phyloP scores from a whole-genome alignment of 2,888 invertebrate species.

The Lepeophtheirus nordmannii region DNA sequence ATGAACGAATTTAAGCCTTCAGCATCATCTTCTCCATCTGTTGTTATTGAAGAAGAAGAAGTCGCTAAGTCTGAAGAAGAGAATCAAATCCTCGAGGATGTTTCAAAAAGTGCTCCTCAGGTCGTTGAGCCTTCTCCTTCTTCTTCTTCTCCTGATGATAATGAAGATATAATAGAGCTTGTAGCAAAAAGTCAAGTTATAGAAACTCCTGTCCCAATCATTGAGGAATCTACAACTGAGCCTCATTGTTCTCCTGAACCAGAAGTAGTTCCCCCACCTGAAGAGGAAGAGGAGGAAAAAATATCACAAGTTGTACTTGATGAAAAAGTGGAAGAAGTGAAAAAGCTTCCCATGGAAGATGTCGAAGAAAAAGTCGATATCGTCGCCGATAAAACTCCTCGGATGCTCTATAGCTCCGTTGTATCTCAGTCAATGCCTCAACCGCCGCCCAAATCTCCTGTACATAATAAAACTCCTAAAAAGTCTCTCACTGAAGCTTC shows the following conservation, averaged over 20 bases:
- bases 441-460: neutral
- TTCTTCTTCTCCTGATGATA: neutral
- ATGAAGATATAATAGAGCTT: neutral
- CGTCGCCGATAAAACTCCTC: neutral
- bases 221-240: neutral
- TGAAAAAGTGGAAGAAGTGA: neutral
- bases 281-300: too few species aligned
- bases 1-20: neutral
- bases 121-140: neutral
- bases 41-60: neutral
- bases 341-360: neutral
- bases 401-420: neutral
- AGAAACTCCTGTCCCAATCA: too few species aligned
- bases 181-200: too few species aligned
- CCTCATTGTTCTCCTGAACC: neutral
- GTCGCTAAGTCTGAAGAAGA: neutral
- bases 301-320: neutral
- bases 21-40: neutral
- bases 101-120: neutral
- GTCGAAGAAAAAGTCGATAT: too few species aligned
- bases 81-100: neutral
- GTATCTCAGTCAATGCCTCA: constrained; percentile 5
- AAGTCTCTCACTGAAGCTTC: neutral
- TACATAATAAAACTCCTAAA: neutral
- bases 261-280: neutral